Evolutionary conservation across 30 jellyfish, hydroid and myxozoan species (phyloP), one percentile per base, ranked within the genome.

Genomic region (Cassiopea xamachana): DNA sequence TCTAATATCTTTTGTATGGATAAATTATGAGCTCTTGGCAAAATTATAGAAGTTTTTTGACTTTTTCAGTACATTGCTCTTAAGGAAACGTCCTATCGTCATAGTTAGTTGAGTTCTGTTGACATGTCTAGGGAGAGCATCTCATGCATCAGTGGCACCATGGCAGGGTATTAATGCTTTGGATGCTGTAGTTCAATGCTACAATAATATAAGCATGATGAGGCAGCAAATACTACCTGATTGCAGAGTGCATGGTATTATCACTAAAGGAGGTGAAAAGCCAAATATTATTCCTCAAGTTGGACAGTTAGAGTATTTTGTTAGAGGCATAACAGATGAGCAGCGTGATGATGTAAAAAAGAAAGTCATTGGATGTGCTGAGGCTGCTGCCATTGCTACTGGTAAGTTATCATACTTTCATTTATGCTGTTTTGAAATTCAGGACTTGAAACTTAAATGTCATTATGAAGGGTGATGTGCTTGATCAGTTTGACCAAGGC

Each of bases 101-200:
- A 10, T 10, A 3, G 7, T 55, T 55, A 10, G 7, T 55, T 55
- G 12, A 55, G 12, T 55, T 55, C 10, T 10, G 12, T 10, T 10
- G 12, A 55, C 12, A 3, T 55, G 12, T 45, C 51, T 76, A 89
- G 99, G 99, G 39, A 96, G 92, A 81, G 94, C 96, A n/a, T 75
- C 98, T 9, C 98, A 94, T 90, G 98, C 98, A 16, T 80, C 98
- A 4, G 93, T 93, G 46, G 96, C 98, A 61, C 99, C 99, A 73
- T 96, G 99, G 99, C 89, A 69, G 17, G 99, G 99, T 45, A 80
- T 92, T 76, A 96, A 96, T 81, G 99, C 99, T 46, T 82, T 96
- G 86, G 99, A 96, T 96, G 99, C 99, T 16, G 99, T 97, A 51
- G 97, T 93, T 3, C 93, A 84, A 48, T 96, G 98, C 59, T 96